These are phyloP conservation scores for Aethina tumida DNA, from an alignment of 1,140 invertebrate genomes.

Conservation along the genomic window DNA sequence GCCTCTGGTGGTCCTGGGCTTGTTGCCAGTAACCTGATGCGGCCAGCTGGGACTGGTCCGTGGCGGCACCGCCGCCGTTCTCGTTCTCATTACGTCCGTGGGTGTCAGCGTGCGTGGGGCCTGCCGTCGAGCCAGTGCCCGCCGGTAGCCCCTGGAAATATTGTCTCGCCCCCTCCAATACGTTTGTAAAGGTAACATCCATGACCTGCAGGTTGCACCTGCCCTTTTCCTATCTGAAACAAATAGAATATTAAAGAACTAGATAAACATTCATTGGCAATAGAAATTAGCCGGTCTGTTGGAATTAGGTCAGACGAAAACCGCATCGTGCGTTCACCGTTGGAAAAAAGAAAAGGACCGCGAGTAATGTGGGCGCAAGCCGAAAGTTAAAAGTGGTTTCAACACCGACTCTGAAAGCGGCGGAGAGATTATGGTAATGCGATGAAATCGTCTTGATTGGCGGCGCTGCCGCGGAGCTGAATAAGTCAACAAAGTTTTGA, in stretches of 20 bases:
- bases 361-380: no score
- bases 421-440: no score
- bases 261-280: background rate
- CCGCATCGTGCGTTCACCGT: no score
- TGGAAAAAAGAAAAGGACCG: no score
- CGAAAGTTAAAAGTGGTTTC: no score
- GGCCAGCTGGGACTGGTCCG: slow-evolving; percentile 13
- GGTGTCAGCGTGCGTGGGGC: slow-evolving; percentile 20
- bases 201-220: slow-evolving; percentile 45
- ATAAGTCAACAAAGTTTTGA: no score
- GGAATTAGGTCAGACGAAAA: no score
- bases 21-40: no score
- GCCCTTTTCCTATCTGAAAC: slow-evolving; percentile 20
- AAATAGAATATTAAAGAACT: slow-evolving; percentile 7
- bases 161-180: slow-evolving; percentile 67
- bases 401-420: no score
- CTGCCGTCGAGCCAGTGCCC: slow-evolving; percentile 39
- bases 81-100: slow-evolving; percentile 1
- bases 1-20: slow-evolving; percentile 8
- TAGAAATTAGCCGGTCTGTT: no score
- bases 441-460: no score
- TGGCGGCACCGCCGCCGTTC: slow-evolving; percentile 5
- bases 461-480: no score
- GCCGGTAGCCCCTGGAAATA: slow-evolving; percentile 66
- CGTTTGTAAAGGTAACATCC: slow-evolving; percentile 67